Conservation (phyloP, 2,888 invertebrate species). For the Camponotus fellah region DNA sequence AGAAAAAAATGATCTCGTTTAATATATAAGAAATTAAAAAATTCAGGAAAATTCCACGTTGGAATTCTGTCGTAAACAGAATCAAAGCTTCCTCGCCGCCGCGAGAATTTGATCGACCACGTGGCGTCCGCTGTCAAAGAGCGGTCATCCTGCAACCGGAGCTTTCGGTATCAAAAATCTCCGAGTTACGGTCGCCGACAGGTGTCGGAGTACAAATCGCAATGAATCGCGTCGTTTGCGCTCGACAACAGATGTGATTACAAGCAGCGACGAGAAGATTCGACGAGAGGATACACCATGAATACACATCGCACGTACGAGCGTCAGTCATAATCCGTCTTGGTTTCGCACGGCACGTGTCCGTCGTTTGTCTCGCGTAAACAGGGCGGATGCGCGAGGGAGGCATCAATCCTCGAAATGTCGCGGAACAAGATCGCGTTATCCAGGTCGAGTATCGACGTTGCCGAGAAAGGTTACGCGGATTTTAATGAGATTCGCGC, state of each 20-base stretch:
- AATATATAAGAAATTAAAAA: not conserved
- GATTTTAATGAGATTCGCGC: constrained; percentile 15
- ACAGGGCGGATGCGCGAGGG: not conserved
- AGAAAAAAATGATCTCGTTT: not conserved
- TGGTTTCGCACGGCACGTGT: constrained; percentile 14
- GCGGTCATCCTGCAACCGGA: not conserved
- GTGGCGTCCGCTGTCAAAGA: constrained; percentile 15
- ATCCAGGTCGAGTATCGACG: not conserved
- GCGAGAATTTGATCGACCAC: constrained; percentile 14
- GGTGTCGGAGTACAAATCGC: constrained; percentile 25
- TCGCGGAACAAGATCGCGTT: not conserved
- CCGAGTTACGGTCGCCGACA: constrained; percentile 8
- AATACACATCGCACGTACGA: not conserved
- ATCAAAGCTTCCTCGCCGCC: not conserved
- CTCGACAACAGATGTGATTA: not conserved
- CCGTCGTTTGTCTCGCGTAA: constrained; percentile 4
- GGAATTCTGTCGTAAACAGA: not conserved
- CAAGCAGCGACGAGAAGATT: not conserved
- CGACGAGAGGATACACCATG: constrained; percentile 3
- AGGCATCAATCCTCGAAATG: not conserved
- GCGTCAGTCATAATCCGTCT: constrained; percentile 1
- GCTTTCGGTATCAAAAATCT: constrained; percentile 3
- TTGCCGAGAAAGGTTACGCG: not conserved
- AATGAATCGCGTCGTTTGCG: constrained; percentile 28
- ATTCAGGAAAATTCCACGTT: not conserved